phyloP scores from a whole-genome alignment of 2,113 vertebrate species.

The Panthera uncia region DNA sequence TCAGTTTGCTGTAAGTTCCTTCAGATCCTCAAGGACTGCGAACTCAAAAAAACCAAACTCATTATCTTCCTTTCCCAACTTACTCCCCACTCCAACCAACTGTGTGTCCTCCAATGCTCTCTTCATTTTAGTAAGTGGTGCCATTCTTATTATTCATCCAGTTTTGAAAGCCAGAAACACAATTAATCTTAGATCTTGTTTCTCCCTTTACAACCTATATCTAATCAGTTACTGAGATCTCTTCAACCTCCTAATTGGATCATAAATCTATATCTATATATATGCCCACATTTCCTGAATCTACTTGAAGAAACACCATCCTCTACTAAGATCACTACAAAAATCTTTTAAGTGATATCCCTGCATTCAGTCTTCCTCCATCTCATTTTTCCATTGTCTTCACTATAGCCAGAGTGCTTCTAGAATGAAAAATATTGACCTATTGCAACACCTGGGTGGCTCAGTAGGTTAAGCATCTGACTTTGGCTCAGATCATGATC shows the following conservation, averaged over 20 bases:
- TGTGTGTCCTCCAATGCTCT: no score
- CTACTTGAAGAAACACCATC: neutral
- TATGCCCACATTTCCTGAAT: neutral
- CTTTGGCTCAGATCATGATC: no score
- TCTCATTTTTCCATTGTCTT: neutral
- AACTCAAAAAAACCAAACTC: neutral
- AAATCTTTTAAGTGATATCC: neutral
- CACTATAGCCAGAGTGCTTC: neutral
- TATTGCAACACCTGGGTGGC: no score
- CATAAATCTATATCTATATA: neutral
- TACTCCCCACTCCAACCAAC: neutral
- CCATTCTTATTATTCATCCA: neutral
- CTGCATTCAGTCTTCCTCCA: rapidly evolving
- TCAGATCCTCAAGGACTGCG: neutral
- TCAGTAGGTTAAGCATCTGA: no score
- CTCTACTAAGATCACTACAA: neutral
- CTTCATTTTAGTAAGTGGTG: neutral
- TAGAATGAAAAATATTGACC: neutral
- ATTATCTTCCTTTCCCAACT: neutral
- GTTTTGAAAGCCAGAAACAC: neutral
- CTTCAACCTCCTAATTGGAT: neutral
- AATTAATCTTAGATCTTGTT: neutral
- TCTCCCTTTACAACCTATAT: neutral
- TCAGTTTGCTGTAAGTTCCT: neutral
- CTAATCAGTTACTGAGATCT: neutral